phyloP scores from a whole-genome alignment of 2,888 invertebrate species.

The Agrochola litura region DNA sequence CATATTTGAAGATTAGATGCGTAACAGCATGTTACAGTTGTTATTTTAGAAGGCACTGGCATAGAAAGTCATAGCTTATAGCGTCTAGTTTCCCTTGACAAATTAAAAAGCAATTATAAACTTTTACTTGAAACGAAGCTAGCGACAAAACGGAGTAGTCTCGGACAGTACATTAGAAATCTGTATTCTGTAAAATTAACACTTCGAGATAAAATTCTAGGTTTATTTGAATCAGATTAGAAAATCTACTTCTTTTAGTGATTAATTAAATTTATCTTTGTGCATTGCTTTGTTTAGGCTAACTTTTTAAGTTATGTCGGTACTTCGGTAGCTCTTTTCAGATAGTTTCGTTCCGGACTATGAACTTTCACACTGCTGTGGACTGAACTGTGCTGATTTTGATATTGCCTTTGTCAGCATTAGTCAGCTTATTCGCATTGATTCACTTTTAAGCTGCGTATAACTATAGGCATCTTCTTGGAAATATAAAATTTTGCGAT shows the following conservation, averaged over 20 bases:
- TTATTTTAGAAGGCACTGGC: slow-evolving; percentile 20
- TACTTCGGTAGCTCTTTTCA: too few species aligned
- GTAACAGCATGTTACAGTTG: slow-evolving; percentile 1
- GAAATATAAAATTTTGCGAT: background rate
- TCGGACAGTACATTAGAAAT: slow-evolving; percentile 30
- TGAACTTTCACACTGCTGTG: background rate
- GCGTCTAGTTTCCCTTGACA: slow-evolving; percentile 47
- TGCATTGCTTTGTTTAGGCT: background rate
- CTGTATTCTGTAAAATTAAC: slow-evolving; percentile 28
- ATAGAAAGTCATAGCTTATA: slow-evolving; percentile 47
- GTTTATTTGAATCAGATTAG: slow-evolving; percentile 5
- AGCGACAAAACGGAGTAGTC: slow-evolving; percentile 30
- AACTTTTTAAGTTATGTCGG: too few species aligned
- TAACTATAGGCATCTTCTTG: background rate
- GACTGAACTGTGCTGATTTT: background rate
- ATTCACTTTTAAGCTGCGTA: background rate
- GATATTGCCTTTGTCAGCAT: background rate
- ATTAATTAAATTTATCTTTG: background rate
- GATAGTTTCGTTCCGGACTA: background rate
- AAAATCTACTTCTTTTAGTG: background rate
- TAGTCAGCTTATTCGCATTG: slow-evolving; percentile 1
- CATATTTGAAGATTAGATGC: slow-evolving; percentile 25
- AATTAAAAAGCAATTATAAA: slow-evolving; percentile 56
- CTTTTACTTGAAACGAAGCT: slow-evolving; percentile 47
- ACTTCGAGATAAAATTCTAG: slow-evolving; percentile 17